Base-by-base conservation (phyloP, 2,797 vertebrate genomes). In the Enteromius fasciolatus region DNA sequence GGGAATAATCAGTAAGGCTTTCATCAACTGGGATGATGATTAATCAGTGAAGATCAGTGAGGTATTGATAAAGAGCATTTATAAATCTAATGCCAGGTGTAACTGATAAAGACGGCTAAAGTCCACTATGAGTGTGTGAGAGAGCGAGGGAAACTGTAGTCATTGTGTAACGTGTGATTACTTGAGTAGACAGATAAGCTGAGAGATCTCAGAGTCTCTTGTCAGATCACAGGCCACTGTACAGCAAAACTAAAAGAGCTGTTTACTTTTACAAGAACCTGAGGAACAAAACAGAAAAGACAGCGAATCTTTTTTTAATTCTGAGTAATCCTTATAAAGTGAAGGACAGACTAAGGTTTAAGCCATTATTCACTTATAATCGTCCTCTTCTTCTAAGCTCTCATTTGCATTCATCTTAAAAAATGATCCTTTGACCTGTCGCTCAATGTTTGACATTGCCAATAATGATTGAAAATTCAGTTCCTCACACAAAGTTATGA, bases 91-190 rank as follows among this genome's bases (percentile, higher is more conserved):
- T 76, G 41, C 57, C 54, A 74, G 76, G n/a, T 81, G 76, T 78
- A 84, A 61, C 86, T 83, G 88, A 90, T 87, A 88, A 87, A 80
- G 25, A 66, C n/a, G 1, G 36, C 3, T 87, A 90, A 93, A 93
- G 92, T 94, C 85, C 90, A 90, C 70, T 48, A 11, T 8, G 63
- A 61, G 68, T 44, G 15, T 39, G 48, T 61, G 36, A 76, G 12
- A 39, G 46, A n/a, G 31, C 28, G 33, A 59, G 74, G 12, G 20
- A 28, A 5, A 39, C 44, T 44, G 12, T 33, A 23, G 17, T 31
- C 15, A 25, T 50, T 78, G 74, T 73, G 36, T 64, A 73, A 81
- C 14, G 18, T 25, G n/a, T 81, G 39, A 81, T 52, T 76, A 44
- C 52, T 44, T 50, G 44, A 36, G 39, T 9, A 66, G 66, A 67